Conservation (phyloP, 2,797 vertebrate genomes). For the Enteromius anoplus region DNA sequence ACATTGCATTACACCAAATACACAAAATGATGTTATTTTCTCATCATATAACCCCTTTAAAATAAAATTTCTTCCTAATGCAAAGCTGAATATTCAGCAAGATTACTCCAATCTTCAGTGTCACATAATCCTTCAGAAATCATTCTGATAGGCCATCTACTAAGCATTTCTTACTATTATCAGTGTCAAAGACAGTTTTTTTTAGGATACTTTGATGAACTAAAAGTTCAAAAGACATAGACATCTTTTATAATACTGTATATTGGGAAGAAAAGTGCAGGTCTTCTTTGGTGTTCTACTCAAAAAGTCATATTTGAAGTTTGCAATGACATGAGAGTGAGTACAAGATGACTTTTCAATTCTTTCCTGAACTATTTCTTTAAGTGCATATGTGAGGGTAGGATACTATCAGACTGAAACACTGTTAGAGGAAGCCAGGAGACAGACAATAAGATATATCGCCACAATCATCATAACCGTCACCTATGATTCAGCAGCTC, state of each 20-base stretch:
- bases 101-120: not conserved
- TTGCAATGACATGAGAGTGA: not conserved
- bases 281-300: not conserved
- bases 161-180: no score
- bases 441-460: conserved; percentile 16
- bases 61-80: not conserved
- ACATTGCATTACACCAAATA: no score
- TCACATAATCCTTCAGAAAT: not conserved
- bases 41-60: not conserved
- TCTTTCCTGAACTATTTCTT: conserved; percentile 11
- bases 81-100: not conserved
- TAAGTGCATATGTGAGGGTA: not conserved
- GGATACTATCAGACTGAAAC: not conserved
- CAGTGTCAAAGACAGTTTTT: no score
- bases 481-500: conserved; percentile 37
- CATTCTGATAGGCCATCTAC: not conserved
- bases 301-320: not conserved
- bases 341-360: not conserved
- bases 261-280: not conserved
- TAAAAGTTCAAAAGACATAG: not conserved
- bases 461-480: conserved; percentile 10
- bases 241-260: not conserved
- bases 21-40: no score
- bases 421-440: not conserved
- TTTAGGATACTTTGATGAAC: not conserved